Evolutionary conservation across 2,888 invertebrate species (phyloP).

Genomic region (Watsonalla cultraria): DNA sequence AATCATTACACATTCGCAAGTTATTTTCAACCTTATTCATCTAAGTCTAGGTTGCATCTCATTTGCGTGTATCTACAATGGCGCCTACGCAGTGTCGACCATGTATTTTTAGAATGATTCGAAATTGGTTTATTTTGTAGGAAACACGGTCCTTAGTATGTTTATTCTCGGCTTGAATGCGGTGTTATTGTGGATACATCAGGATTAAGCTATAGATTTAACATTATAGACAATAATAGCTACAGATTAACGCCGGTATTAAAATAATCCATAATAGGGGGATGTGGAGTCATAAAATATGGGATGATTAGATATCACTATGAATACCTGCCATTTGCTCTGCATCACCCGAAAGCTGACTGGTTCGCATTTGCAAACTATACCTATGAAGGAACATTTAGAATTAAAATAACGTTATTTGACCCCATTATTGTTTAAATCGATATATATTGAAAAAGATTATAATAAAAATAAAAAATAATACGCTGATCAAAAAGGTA

Average conservation of each 20-base stretch:
- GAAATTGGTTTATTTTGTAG: constrained; percentile 25
- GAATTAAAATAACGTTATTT: too few species aligned
- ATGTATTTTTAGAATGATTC: constrained; percentile 27
- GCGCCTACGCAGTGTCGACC: constrained; percentile 29
- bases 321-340: too few species aligned
- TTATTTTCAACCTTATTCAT: background rate
- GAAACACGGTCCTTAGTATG: background rate
- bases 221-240: background rate
- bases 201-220: background rate
- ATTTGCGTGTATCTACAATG: constrained; percentile 2
- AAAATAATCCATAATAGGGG: too few species aligned
- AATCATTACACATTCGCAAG: constrained; percentile 11
- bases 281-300: too few species aligned
- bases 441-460: too few species aligned
- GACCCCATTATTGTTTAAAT: too few species aligned
- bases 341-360: too few species aligned
- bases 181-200: constrained; percentile 2
- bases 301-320: too few species aligned
- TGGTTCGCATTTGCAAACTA: too few species aligned
- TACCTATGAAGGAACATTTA: too few species aligned
- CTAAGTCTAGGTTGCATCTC: background rate
- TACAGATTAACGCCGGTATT: background rate
- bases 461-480: too few species aligned
- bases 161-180: background rate
- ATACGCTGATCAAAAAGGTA: too few species aligned